Conservation (phyloP, 2,888 invertebrate genomes). For the Hemithea aestivaria region DNA sequence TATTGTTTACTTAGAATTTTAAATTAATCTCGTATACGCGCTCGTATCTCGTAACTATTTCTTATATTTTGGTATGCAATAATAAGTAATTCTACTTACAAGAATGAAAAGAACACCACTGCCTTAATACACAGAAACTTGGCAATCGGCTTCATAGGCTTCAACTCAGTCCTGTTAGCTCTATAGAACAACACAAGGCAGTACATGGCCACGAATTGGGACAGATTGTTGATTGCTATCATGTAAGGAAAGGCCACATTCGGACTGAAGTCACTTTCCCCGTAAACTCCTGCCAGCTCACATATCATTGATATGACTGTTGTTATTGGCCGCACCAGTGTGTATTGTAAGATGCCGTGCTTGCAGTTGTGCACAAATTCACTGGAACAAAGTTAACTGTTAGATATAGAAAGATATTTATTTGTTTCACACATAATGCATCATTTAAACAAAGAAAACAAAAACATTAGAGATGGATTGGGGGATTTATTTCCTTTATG, state of each 20-base stretch:
- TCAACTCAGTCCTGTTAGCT: conserved; percentile 91
- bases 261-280: conserved; percentile 93
- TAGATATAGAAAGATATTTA: no score
- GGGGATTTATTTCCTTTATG: no score
- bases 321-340: conserved; percentile 93
- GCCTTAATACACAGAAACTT: conserved; percentile 98
- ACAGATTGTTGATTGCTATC: conserved; percentile 92
- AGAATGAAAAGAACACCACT: conserved; percentile 98
- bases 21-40: no score
- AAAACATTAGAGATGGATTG: no score
- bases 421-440: no score
- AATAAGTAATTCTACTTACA: no score
- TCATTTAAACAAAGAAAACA: no score
- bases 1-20: no score
- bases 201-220: conserved; percentile 98
- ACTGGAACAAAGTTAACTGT: conserved; percentile 77
- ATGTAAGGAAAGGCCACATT: conserved; percentile 94
- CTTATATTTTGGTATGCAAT: no score
- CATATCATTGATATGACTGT: conserved; percentile 94
- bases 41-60: no score
- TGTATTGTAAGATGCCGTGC: conserved; percentile 97
- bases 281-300: conserved; percentile 90
- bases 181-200: conserved; percentile 95
- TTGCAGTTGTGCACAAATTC: conserved; percentile 97
- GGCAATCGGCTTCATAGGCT: conserved; percentile 95